These are phyloP conservation scores for Cebus imitator DNA, from an alignment of 2,113 vertebrate genomes.

Conservation along the genomic window DNA sequence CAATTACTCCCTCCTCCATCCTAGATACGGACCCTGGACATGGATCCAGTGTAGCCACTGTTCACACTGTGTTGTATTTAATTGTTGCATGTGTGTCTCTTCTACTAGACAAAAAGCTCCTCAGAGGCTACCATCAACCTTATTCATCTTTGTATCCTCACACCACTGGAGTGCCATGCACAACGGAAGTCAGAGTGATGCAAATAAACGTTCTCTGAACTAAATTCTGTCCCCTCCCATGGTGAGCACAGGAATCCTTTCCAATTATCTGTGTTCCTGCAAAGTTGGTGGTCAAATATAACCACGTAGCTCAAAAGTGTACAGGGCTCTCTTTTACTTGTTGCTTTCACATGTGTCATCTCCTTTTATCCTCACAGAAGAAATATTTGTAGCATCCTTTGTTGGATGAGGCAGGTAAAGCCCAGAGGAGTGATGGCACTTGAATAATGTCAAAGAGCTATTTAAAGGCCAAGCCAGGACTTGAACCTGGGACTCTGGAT, in stretches of 20 bases:
- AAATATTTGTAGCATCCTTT: background rate
- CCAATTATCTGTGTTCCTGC: background rate
- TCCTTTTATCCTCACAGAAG: background rate
- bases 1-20: background rate
- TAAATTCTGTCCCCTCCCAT: background rate
- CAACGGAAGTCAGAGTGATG: background rate
- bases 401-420: background rate
- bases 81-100: background rate
- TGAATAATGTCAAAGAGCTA: background rate
- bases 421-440: background rate
- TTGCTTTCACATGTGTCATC: background rate
- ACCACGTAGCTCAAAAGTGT: background rate
- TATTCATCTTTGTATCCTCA: too few species aligned
- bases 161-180: background rate
- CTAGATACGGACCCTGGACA: background rate
- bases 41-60: background rate
- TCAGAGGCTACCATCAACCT: background rate
- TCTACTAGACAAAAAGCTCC: background rate
- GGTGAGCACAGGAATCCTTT: background rate
- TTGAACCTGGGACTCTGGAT: background rate
- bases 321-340: background rate
- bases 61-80: background rate
- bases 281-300: background rate
- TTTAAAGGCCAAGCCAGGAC: background rate
- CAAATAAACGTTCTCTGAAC: background rate